Evolutionary conservation across 2,888 invertebrate species (phyloP).

Genomic region (Orthosia incerta): DNA sequence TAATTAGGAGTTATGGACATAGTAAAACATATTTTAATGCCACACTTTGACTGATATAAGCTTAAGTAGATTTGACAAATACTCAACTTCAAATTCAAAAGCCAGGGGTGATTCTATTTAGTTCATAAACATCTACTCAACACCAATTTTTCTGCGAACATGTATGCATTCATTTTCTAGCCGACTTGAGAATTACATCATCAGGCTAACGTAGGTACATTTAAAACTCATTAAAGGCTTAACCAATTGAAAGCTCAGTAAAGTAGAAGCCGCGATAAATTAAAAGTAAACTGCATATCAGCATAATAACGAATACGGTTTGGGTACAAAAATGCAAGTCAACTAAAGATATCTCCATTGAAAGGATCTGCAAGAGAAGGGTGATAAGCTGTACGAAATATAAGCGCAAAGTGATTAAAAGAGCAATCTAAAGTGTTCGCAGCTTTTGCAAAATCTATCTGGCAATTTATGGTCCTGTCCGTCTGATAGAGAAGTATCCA

Average conservation of each 20-base stretch:
- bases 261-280: conserved; percentile 29
- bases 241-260: not conserved
- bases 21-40: too few relatives aligned
- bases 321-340: conserved; percentile 67
- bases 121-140: too few relatives aligned
- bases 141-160: too few relatives aligned
- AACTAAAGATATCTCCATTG: conserved; percentile 63
- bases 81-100: too few relatives aligned
- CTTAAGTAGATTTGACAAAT: too few relatives aligned
- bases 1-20: too few relatives aligned
- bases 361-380: conserved; percentile 57
- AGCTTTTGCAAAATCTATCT: not conserved
- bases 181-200: not conserved
- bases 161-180: not conserved
- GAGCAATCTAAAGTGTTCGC: not conserved
- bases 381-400: conserved; percentile 12
- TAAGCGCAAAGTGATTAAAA: not conserved
- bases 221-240: conserved; percentile 8
- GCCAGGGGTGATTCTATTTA: too few relatives aligned
- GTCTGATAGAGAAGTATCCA: not conserved
- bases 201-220: not conserved
- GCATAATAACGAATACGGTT: conserved; percentile 40
- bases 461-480: not conserved
- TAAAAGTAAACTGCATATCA: conserved; percentile 42
- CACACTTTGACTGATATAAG: too few relatives aligned